A percentile compares a stretch with the other conserved stretches of the same genome.
Evolutionary conservation across 2,888 invertebrate species (phyloP).

Genomic region (Philereme vetulata): DNA sequence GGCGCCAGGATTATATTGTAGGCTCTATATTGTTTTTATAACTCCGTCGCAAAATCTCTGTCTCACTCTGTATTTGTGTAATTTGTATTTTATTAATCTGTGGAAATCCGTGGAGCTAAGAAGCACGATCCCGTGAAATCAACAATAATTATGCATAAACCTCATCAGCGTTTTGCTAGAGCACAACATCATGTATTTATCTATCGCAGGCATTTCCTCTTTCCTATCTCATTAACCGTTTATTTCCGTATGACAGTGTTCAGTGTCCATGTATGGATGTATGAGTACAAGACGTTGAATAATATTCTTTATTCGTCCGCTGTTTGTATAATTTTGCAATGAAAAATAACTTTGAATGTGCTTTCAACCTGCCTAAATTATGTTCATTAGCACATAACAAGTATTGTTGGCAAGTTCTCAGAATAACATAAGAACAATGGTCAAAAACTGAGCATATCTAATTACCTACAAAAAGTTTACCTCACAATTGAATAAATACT

Average conservation of each 20-base stretch:
- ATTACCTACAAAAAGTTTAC: not conserved
- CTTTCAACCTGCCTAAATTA: not conserved
- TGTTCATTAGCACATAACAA: not conserved
- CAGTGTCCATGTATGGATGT: conserved; percentile 6
- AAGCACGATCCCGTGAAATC: not conserved
- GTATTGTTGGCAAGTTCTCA: conserved; percentile 8
- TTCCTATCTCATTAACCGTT: conserved; percentile 21
- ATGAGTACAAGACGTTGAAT: conserved; percentile 5
- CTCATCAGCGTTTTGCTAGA: not conserved
- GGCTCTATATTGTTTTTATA: too few species aligned
- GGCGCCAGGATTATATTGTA: too few species aligned
- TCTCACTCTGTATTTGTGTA: too few species aligned
- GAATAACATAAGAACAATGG: conserved; percentile 12
- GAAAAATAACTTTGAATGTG: not conserved
- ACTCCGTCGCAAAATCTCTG: too few species aligned
- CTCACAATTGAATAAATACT: not conserved
- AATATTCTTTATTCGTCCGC: not conserved
- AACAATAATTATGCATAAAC: conserved; percentile 13
- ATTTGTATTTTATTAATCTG: too few species aligned
- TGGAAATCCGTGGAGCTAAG: not conserved
- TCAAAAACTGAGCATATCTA: not conserved
- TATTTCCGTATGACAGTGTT: conserved; percentile 20
- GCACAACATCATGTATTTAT: conserved; percentile 16
- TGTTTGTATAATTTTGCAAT: not conserved
- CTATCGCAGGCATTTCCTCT: conserved; percentile 28